A percentile compares a stretch with the other conserved stretches of the same genome.
Evolutionary conservation across 2,113 vertebrate species (phyloP).

Genomic region (Sinocyclocheilus maitianheensis): DNA sequence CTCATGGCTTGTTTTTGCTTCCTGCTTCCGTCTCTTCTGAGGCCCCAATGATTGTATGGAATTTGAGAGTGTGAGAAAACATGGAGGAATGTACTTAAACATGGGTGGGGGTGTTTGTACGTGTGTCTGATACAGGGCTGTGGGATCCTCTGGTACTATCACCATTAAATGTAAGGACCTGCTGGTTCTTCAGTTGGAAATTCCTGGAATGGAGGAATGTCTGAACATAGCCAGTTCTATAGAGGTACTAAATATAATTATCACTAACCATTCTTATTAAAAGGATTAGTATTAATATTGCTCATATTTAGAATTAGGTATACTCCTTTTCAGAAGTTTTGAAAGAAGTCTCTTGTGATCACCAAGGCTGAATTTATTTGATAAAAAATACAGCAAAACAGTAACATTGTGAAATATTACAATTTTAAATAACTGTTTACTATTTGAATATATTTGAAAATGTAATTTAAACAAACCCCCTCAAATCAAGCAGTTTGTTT

Average conservation of each 20-base stretch:
- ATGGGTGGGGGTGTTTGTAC: conserved; percentile 34
- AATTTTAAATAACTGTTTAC: no score
- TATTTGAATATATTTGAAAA: no score
- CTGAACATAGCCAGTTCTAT: conserved; percentile 84
- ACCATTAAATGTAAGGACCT: conserved; percentile 86
- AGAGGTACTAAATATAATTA: conserved; percentile 71
- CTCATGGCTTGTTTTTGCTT: conserved; percentile 36
- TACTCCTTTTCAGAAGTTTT: background rate
- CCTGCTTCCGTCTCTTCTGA: conserved; percentile 28
- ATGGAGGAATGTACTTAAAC: background rate
- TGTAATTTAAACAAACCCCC: background rate
- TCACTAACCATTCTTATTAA: background rate
- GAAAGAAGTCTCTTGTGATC: background rate
- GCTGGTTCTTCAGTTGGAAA: conserved; percentile 81
- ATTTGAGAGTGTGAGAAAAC: conserved; percentile 35
- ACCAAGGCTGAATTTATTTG: background rate
- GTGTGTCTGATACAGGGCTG: conserved; percentile 66
- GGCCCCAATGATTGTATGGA: background rate
- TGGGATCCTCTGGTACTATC: conserved; percentile 80
- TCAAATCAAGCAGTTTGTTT: background rate
- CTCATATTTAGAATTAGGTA: background rate
- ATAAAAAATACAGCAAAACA: background rate
- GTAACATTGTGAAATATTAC: no score
- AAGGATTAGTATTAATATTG: background rate
- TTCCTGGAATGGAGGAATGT: conserved; percentile 85